Percentiles rank a stretch among this genome's conserved stretches.
These are phyloP conservation scores for Lepas anatifera DNA, from an alignment of 2,888 invertebrate genomes.

Conservation along the genomic window DNA sequence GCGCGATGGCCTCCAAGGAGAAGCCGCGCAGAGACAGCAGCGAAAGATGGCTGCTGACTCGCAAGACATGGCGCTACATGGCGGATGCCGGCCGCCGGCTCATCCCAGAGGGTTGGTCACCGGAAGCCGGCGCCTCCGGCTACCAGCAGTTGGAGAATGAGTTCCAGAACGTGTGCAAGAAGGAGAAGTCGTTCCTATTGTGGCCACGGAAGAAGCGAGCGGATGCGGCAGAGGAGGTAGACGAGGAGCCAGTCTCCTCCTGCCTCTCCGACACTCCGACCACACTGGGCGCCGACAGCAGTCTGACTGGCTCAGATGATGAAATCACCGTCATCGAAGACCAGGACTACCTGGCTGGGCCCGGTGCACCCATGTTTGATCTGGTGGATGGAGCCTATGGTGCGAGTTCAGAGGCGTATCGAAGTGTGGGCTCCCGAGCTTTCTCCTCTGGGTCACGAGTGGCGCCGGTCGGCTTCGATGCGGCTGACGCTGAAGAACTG, in stretches of 20 bases:
- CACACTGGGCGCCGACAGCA: conserved; percentile 17
- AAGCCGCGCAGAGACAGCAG: conserved; percentile 4
- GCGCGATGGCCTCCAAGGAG: neutral
- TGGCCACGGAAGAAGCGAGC: conserved; percentile 44
- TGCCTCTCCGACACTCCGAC: conserved; percentile 12
- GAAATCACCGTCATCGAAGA: conserved; percentile 23
- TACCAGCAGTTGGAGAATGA: conserved; percentile 48
- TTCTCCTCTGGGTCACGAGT: neutral
- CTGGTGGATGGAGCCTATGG: neutral
- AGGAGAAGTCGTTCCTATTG: conserved; percentile 61
- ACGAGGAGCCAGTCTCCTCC: conserved; percentile 13
- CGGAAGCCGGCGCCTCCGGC: conserved; percentile 16
- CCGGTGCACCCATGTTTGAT: neutral
- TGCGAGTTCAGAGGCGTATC: neutral
- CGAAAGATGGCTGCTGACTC: conserved; percentile 76
- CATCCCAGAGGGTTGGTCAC: conserved; percentile 55
- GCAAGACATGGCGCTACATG: conserved; percentile 87
- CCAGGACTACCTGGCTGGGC: neutral
- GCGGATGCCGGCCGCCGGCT: conserved; percentile 76
- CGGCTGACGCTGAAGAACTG: conserved; percentile 45
- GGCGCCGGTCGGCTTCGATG: conserved; percentile 20
- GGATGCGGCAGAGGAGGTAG: conserved; percentile 14
- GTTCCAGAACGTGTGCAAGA: conserved; percentile 67
- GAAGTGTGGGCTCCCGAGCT: neutral
- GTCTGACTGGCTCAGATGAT: conserved; percentile 23